These are phyloP conservation scores for Dolichallabes microphthalmus DNA, from an alignment of 2,113 vertebrate genomes.

Conservation along the genomic window DNA sequence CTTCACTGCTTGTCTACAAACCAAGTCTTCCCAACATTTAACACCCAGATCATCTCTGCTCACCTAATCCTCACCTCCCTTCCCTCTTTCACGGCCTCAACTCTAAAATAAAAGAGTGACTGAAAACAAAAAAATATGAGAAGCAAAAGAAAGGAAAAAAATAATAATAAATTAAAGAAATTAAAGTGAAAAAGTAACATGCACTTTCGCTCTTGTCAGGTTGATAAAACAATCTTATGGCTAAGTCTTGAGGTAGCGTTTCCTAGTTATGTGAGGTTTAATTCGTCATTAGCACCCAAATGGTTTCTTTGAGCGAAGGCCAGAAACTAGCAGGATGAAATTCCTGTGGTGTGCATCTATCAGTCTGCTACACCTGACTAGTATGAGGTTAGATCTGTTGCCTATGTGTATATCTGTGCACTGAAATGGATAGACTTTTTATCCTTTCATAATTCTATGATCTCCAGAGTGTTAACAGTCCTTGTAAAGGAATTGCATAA, in stretches of 20 bases:
- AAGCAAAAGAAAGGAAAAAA: conserved; percentile 31
- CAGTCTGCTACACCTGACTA: conserved; percentile 42
- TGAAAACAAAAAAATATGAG: conserved; percentile 48
- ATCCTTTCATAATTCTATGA: conserved; percentile 34
- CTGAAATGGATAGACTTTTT: conserved; percentile 46
- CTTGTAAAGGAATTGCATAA: conserved; percentile 57
- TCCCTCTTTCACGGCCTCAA: conserved; percentile 53
- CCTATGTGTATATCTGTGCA: conserved; percentile 53
- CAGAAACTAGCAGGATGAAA: conserved; percentile 46
- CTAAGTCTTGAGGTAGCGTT: conserved; percentile 77
- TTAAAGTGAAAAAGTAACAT: conserved; percentile 57
- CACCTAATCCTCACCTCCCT: conserved; percentile 42
- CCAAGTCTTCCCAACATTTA: conserved; percentile 12
- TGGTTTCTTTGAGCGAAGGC: conserved; percentile 48
- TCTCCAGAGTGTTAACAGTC: conserved; percentile 49
- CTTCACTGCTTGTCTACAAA: conserved; percentile 12
- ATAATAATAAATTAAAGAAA: conserved; percentile 65
- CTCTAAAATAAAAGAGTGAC: conserved; percentile 59
- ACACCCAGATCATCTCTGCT: conserved; percentile 15
- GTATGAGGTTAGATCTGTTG: conserved; percentile 53
- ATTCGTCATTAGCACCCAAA: conserved; percentile 60
- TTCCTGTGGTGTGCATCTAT: conserved; percentile 41
- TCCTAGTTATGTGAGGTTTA: conserved; percentile 77
- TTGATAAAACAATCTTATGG: conserved; percentile 71
- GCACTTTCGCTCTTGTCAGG: conserved; percentile 57